Evolutionary conservation across 2,888 invertebrate genomes (phyloP), one percentile per base, ranked within the genome.

Genomic region (Hipparchia sbordonii): DNA sequence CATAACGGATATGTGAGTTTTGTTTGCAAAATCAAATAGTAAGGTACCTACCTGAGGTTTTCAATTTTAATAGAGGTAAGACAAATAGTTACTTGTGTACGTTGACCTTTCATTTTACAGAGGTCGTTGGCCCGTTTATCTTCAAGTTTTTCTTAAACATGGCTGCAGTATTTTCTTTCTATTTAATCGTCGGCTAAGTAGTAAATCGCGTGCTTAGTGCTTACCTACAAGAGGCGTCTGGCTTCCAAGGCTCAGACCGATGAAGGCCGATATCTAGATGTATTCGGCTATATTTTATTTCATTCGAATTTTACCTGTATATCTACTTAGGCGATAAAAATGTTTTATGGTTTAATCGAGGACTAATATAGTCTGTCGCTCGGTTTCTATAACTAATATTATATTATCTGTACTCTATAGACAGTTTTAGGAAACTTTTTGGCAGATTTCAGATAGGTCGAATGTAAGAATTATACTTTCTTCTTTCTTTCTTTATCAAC

Each of bases 171-270:
- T 56, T 72, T 69, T 72, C 65, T 72, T 74, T 71, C 68, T 69
- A 62, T 72, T 72, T 71, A 66, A 74, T 74, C 72, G 72, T 74
- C 63, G 70, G 69, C 72, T 76, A 76, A 76, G 71, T 74, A 74
- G 74, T 72, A 74, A 73, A 76, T 74, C 76, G 76, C 76, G 76
- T 76, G 76, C 69, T 72, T 74, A 67, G 60, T 51, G 23, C 45
- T 62, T 57, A 33, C 59, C 63, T 70, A 63, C 63, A 67, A 71
- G 61, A 74, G 63, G 52, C 72, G 74, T 74, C 72, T 74, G 76
- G 74, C 74, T 70, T 70, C 69, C 62, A 71, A 46, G 46, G 68
- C 62, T 67, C 39, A 67, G 67, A 69, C 72, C 72, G 71, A 74
- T 71, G 12, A 23, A 70, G 56, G 66, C 63, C 62, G 59, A 65